Evolutionary conservation across 1,140 invertebrate species (phyloP), one percentile per base, ranked within the genome.

Genomic region (Drosophila athabasca): DNA sequence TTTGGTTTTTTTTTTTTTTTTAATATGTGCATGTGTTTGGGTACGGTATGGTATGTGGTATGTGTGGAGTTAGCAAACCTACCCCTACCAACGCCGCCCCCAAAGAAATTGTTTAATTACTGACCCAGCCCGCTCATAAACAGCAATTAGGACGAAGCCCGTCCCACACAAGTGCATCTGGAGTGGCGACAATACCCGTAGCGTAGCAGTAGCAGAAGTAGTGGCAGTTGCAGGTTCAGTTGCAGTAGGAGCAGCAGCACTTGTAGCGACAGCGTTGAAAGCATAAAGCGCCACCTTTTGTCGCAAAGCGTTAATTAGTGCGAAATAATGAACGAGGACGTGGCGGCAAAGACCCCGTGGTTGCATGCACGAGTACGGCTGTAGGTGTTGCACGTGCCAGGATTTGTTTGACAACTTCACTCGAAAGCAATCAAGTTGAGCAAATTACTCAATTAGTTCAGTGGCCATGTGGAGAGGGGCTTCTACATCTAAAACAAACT

Each of bases 251-350:
- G 73, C 39, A 53, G 13, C 43, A 53, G 54, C 74, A 57, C 39
- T 44, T 59, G 55, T 49, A 59, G 45, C 24, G 5, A 5, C 70
- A 59, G 31, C 61, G 62, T 76, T 68, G 73, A 61, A 73, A 61
- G 68, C 67, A 57, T 66, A 73, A 66, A 62, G 64, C 52, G 65
- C 48, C 65, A 78, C 74, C 82, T 79, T 85, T 87, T 85, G 78
- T 87, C 83, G 82, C 82, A 70, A 68, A 75, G 71, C 74, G 65
- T 87, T 85, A 85, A 85, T 85, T 87, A 85, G 82, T 87, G 82
- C 82, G 70, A 75, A 87, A 87, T 87, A 87, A 87, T 87, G 66
- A 87, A 87, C 57, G 72, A 53, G 64, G 59, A 62, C 51, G 60
- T 69, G 64, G 46, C 29, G 19, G 31, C 13, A 9, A 8, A 44